A percentile compares a stretch with the other conserved stretches of the same genome.
These are phyloP conservation scores for Pachymerium ferrugineum DNA, from an alignment of 2,888 invertebrate genomes.

Conservation along the genomic window DNA sequence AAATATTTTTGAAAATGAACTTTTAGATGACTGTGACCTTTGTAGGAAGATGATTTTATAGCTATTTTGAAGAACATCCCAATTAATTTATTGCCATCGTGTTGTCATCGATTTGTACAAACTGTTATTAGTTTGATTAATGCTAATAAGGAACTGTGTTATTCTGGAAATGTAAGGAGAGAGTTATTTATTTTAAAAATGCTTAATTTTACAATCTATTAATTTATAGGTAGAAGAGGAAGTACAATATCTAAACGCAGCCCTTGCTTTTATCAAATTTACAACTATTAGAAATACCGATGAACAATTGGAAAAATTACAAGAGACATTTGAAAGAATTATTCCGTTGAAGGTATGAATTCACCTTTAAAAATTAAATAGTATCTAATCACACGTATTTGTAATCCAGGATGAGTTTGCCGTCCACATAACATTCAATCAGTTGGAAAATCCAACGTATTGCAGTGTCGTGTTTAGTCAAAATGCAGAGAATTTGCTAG, in stretches of 20 bases:
- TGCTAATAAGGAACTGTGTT: background rate
- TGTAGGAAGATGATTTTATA: background rate
- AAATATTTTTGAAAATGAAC: background rate
- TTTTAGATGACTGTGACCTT: background rate
- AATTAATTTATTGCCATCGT: background rate
- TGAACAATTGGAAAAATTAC: background rate
- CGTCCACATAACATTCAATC: background rate
- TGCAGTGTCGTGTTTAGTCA: no score
- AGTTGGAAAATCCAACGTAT: background rate
- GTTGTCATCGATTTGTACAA: background rate
- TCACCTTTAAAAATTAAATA: background rate
- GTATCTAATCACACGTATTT: background rate
- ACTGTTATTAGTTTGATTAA: background rate
- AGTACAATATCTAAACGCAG: background rate
- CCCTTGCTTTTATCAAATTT: background rate
- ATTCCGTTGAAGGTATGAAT: background rate
- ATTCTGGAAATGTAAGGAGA: background rate
- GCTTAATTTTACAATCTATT: background rate
- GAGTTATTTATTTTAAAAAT: background rate
- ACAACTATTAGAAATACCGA: background rate
- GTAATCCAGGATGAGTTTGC: background rate
- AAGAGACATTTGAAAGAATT: background rate
- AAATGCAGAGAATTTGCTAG: no score
- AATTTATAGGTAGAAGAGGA: background rate
- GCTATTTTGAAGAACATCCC: background rate